Percentiles rank a stretch among this genome's conserved stretches.
Evolutionary conservation across 2,797 vertebrate genomes (phyloP).

Genomic region (Halcyon badia): DNA sequence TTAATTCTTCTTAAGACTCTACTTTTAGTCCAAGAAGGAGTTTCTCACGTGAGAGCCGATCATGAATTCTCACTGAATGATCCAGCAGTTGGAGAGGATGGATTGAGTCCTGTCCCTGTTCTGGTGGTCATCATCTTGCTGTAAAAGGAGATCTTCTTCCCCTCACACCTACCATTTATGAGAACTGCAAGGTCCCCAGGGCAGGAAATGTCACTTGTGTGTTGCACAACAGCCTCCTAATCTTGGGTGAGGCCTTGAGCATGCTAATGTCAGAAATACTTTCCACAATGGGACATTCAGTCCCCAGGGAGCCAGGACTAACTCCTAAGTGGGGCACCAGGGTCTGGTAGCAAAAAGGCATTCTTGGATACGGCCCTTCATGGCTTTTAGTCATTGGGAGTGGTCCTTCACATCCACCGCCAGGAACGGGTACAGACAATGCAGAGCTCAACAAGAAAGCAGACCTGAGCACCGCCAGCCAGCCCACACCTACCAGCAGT

Average conservation of each 20-base stretch:
- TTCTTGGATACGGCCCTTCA: not conserved
- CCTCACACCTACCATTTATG: not conserved
- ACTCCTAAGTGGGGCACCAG: not conserved
- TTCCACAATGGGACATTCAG: slow-evolving; percentile 47
- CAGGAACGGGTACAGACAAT: accelerated
- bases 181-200: not conserved
- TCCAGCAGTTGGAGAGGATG: not conserved
- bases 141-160: not conserved
- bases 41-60: not conserved
- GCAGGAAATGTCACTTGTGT: slow-evolving; percentile 18
- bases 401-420: not conserved
- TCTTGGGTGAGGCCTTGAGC: slow-evolving; percentile 51
- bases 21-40: not conserved
- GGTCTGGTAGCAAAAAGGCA: not conserved
- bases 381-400: not conserved
- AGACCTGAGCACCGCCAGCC: not conserved
- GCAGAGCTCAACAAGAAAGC: not conserved
- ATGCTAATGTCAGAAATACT: slow-evolving; percentile 32
- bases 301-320: not conserved
- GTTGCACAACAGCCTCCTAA: slow-evolving; percentile 46
- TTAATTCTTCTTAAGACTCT: not conserved
- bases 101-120: not conserved
- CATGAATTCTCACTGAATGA: not conserved
- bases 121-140: not conserved
- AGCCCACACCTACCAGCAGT: not conserved